Conservation (phyloP, 2,113 vertebrate genomes). For the Paradoxurus hermaphroditus region DNA sequence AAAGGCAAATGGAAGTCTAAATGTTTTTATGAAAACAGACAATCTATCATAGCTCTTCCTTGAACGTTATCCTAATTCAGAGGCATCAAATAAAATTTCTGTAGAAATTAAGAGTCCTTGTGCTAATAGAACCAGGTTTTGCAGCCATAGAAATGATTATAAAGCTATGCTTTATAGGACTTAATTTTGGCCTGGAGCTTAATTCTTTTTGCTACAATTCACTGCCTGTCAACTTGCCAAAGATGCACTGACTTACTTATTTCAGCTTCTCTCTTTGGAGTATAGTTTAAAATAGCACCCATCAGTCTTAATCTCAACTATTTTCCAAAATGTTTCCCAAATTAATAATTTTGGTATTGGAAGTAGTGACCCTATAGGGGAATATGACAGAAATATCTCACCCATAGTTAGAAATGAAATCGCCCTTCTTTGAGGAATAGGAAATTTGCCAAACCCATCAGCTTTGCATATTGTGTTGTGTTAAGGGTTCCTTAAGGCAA, state of each 20-base stretch:
- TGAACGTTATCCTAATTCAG: constrained; percentile 5
- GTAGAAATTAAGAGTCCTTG: constrained; percentile 27
- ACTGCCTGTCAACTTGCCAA: constrained; percentile 57
- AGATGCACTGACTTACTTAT: constrained; percentile 59
- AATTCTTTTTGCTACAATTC: constrained; percentile 64
- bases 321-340: constrained; percentile 72
- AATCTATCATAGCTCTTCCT: not conserved
- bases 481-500: not conserved
- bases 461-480: not conserved
- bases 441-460: constrained; percentile 38
- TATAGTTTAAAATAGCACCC: constrained; percentile 69
- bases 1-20: not conserved
- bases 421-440: constrained; percentile 55
- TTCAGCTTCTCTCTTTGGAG: constrained; percentile 57
- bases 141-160: constrained; percentile 13
- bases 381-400: constrained; percentile 67
- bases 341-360: constrained; percentile 69
- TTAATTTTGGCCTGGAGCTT: constrained; percentile 65
- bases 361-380: constrained; percentile 57
- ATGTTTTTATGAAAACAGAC: not conserved
- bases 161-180: constrained; percentile 45
- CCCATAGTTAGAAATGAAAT: constrained; percentile 66
- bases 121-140: constrained; percentile 43
- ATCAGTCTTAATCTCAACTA: constrained; percentile 71
- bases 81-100: constrained; percentile 41